These are phyloP conservation scores for Hippoglossus hippoglossus DNA, from an alignment of 2,797 vertebrate species.

Conservation along the genomic window DNA sequence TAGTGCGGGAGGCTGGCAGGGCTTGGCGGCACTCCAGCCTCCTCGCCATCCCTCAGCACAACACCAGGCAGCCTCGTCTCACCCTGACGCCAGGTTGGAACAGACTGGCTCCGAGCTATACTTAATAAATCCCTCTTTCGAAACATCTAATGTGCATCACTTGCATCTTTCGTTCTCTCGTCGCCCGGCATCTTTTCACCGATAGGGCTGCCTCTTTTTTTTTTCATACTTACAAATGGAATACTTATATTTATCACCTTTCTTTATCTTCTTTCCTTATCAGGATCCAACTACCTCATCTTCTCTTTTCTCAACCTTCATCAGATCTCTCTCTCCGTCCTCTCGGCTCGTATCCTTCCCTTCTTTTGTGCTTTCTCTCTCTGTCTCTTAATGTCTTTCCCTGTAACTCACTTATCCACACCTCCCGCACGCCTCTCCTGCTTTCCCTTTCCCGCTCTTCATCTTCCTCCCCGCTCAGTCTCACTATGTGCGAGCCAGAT, in stretches of 20 bases:
- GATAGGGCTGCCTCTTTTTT: conserved; percentile 12
- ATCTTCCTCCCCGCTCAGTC: conserved; percentile 22
- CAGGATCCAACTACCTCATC: background rate
- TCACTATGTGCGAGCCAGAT: conserved; percentile 35
- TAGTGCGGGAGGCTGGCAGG: conserved; percentile 64
- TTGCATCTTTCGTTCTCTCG: background rate
- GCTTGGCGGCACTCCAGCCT: conserved; percentile 64
- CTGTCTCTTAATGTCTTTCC: conserved; percentile 18
- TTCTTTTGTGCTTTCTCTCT: background rate
- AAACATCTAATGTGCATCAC: conserved; percentile 39
- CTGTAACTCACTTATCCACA: conserved; percentile 25
- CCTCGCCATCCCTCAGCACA: conserved; percentile 54
- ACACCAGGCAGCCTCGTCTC: conserved; percentile 43
- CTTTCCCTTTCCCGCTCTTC: conserved; percentile 15
- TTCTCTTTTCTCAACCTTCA: background rate
- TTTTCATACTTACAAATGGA: too few relatives aligned
- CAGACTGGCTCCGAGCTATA: conserved; percentile 40
- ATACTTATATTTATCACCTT: background rate
- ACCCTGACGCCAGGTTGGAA: conserved; percentile 40
- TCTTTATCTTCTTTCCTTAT: conserved; percentile 14
- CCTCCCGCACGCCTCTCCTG: background rate
- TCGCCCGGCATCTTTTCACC: conserved; percentile 13
- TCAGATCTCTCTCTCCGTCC: conserved; percentile 11
- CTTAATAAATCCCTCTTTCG: conserved; percentile 36
- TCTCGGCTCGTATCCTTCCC: conserved; percentile 1